Evolutionary conservation across 2,113 vertebrate species (phyloP).

Genomic region (western clawed frog (Xenopus tropicalis)): UCB_Xtro_10.0 CM004447.2:27934001-27934500

Average conservation of each 20-base stretch:
- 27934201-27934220: constrained; percentile 90
- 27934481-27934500: too few relatives aligned
- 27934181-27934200: constrained; percentile 65
- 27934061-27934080: constrained; percentile 54
- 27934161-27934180: constrained; percentile 34
- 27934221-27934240: constrained; percentile 98
- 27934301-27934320: neutral
- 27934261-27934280: constrained; percentile 98
- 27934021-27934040: constrained; percentile 44
- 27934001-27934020: constrained; percentile 18
- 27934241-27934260: constrained; percentile 89
- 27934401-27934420: too few relatives aligned
- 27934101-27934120: constrained; percentile 63
- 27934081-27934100: constrained; percentile 55
- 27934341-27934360: too few relatives aligned
- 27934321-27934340: neutral
- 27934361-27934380: too few relatives aligned
- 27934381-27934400: too few relatives aligned
- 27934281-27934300: constrained; percentile 58
- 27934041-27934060: constrained; percentile 45
- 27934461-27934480: too few relatives aligned
- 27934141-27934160: constrained; percentile 24
- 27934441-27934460: too few relatives aligned
- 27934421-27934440: too few relatives aligned
- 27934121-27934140: constrained; percentile 60